Conservation (phyloP, 2,888 invertebrate genomes). For the Orthosia gracilis region DNA sequence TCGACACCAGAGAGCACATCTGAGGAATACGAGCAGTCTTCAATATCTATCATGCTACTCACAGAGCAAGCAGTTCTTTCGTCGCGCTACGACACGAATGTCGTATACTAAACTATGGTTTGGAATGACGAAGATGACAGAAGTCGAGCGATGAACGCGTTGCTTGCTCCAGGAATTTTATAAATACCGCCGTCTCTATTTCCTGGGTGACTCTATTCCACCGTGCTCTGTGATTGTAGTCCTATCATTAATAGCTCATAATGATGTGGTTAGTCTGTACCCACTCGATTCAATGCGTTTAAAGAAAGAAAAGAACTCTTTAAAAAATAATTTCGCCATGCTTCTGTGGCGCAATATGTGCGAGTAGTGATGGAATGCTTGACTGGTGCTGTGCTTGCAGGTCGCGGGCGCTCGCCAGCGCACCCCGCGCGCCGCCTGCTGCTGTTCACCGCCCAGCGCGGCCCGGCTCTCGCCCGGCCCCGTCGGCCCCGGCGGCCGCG, state of each 20-base stretch:
- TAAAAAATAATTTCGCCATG: background rate
- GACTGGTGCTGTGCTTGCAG: slow-evolving; percentile 68
- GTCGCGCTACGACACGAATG: background rate
- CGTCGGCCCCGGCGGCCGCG: slow-evolving; percentile 31
- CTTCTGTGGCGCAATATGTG: background rate
- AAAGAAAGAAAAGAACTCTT: too few relatives aligned
- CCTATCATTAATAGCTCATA: background rate
- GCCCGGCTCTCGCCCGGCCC: slow-evolving; percentile 6
- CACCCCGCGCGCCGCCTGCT: slow-evolving; percentile 57
- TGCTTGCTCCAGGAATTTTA: too few relatives aligned
- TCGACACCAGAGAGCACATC: background rate
- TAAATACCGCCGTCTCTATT: background rate
- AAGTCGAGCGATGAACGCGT: background rate
- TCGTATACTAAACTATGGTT: background rate
- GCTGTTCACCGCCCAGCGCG: slow-evolving; percentile 47
- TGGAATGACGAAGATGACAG: background rate
- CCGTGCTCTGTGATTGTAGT: background rate
- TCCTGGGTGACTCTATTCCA: background rate
- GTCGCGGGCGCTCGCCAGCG: slow-evolving; percentile 73
- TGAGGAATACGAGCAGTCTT: background rate
- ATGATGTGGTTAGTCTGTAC: background rate
- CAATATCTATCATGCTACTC: background rate
- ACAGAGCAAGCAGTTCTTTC: too few relatives aligned
- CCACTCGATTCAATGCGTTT: too few relatives aligned
- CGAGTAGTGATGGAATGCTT: background rate